These are phyloP conservation scores for Mimumesa dahlbomi DNA, from an alignment of 2,888 invertebrate genomes.

Conservation along the genomic window DNA sequence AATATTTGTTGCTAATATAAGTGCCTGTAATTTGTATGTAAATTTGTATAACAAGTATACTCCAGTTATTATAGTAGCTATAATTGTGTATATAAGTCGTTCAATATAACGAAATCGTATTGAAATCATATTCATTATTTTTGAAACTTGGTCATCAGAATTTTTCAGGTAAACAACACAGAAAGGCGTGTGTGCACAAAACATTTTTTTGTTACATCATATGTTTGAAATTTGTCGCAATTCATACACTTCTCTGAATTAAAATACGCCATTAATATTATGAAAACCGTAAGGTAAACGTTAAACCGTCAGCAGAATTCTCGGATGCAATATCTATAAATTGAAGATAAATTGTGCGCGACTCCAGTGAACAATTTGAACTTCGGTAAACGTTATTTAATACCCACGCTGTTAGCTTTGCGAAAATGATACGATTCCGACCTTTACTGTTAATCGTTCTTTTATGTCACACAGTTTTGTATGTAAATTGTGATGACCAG, in stretches of 20 bases:
- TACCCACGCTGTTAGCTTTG: not conserved
- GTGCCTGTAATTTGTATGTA: too few species aligned
- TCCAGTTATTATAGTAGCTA: too few species aligned
- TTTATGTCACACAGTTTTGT: slow-evolving; percentile 16
- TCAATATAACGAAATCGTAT: too few species aligned
- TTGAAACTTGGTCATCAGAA: not conserved
- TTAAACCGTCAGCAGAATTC: slow-evolving; percentile 47
- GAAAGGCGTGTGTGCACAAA: not conserved
- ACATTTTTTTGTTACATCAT: slow-evolving; percentile 9
- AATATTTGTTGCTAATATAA: not conserved
- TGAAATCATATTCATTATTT: not conserved
- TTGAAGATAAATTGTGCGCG: slow-evolving; percentile 8
- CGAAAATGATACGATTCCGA: slow-evolving; percentile 27
- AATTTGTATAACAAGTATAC: too few species aligned
- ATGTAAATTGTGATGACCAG: slow-evolving; percentile 5
- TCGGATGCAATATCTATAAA: slow-evolving; percentile 44
- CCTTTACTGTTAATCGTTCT: slow-evolving; percentile 19
- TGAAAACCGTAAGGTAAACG: not conserved
- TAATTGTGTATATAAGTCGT: too few species aligned
- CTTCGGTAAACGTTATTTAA: not conserved
- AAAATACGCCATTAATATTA: not conserved
- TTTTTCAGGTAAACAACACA: not conserved
- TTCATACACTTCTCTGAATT: not conserved
- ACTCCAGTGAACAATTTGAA: slow-evolving; percentile 12
- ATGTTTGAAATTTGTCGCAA: slow-evolving; percentile 14